A percentile compares a stretch with the other conserved stretches of the same genome.
These are phyloP conservation scores for Pygoscelis adeliae DNA, from an alignment of 2,113 vertebrate genomes.

Conservation along the genomic window DNA sequence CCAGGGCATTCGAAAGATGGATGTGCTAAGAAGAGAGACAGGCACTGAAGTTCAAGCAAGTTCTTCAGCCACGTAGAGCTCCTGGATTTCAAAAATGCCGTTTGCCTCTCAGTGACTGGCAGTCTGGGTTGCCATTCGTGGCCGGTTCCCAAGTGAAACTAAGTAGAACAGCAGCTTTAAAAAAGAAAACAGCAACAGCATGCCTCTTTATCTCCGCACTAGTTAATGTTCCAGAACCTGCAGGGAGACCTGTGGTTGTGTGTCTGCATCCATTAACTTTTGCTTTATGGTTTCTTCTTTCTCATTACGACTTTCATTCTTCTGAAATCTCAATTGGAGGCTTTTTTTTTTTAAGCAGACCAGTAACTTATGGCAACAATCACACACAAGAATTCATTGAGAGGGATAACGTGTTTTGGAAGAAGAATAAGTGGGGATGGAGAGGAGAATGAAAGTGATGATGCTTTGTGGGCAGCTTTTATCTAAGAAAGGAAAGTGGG, in stretches of 20 bases:
- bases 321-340: neutral
- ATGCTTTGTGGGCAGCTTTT: neutral
- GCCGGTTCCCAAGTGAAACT: neutral
- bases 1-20: fast-evolving
- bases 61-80: neutral
- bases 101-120: neutral
- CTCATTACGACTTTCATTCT: neutral
- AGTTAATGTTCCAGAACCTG: neutral
- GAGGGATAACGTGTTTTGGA: neutral
- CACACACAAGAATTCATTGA: neutral
- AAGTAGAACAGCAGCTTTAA: neutral
- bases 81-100: neutral
- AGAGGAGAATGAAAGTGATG: neutral
- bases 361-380: neutral
- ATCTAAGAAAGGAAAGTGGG: neutral
- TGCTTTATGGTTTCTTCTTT: neutral
- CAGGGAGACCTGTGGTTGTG: neutral
- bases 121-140: neutral
- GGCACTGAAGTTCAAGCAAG: neutral
- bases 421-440: neutral
- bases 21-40: neutral
- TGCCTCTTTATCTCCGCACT: neutral
- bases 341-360: neutral
- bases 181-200: neutral
- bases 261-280: neutral